A percentile compares a stretch with the other conserved stretches of the same genome.
These are phyloP conservation scores for Lithosia quadra DNA, from an alignment of 2,888 invertebrate species.

Conservation along the genomic window DNA sequence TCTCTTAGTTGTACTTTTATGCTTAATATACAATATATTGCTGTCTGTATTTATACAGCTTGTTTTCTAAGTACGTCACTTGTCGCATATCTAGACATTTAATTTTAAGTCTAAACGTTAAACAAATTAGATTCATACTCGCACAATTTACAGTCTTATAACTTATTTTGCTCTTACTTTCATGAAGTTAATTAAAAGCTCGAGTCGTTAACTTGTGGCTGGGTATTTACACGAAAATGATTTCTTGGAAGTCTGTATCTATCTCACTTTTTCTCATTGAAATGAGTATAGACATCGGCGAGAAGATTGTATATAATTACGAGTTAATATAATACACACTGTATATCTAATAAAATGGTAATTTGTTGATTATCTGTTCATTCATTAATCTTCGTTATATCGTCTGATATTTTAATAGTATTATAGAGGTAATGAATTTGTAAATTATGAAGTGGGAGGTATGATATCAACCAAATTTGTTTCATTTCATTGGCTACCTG, in stretches of 20 bases:
- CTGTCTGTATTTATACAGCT: slow-evolving; percentile 60
- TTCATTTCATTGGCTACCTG: background rate
- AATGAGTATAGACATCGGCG: background rate
- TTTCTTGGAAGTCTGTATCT: background rate
- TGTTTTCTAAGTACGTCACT: slow-evolving; percentile 48
- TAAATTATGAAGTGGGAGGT: background rate
- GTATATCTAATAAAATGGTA: background rate
- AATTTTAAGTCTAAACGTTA: slow-evolving; percentile 21
- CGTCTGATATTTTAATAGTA: background rate
- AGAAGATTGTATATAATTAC: background rate
- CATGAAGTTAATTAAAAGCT: background rate
- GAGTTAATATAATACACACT: background rate
- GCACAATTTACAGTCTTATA: background rate
- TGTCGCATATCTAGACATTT: slow-evolving; percentile 28
- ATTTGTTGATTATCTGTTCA: background rate
- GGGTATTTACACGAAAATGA: background rate
- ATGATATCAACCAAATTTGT: background rate
- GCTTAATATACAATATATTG: slow-evolving; percentile 7
- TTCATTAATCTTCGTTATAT: background rate
- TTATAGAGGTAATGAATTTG: background rate
- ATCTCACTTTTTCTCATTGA: background rate
- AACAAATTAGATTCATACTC: slow-evolving; percentile 18
- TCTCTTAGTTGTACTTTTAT: slow-evolving; percentile 39
- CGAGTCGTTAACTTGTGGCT: background rate
- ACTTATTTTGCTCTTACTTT: background rate